phyloP scores from a whole-genome alignment of 2,113 vertebrate genomes.

The Vidua chalybeata region DNA sequence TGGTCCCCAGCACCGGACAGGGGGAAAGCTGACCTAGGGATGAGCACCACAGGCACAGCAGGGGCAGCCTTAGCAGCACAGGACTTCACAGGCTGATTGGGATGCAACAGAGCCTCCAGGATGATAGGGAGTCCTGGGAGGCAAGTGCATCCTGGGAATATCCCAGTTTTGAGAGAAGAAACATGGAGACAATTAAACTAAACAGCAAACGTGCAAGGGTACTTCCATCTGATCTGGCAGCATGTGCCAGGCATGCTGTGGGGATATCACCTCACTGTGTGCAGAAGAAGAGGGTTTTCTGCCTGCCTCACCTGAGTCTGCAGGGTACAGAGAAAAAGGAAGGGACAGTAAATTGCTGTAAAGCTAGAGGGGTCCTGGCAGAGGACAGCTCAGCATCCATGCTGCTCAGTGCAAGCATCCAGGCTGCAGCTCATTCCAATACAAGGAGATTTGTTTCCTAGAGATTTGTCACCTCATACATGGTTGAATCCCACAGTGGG shows the following conservation, averaged over 20 bases:
- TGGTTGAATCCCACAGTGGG: background rate
- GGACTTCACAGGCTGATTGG: background rate
- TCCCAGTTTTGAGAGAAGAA: background rate
- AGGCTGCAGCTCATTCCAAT: background rate
- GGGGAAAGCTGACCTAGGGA: background rate
- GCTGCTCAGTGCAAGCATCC: background rate
- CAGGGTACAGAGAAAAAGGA: background rate
- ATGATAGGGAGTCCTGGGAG: background rate
- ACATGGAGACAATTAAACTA: fast-evolving
- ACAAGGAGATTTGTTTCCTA: background rate
- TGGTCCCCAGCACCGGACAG: fast-evolving
- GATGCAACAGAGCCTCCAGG: background rate
- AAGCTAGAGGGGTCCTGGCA: background rate
- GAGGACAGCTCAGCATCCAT: fast-evolving
- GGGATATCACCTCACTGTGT: background rate
- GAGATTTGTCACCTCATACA: background rate
- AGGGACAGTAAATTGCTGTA: background rate
- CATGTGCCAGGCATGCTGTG: fast-evolving
- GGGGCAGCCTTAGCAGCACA: background rate
- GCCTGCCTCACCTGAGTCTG: background rate
- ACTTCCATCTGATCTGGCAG: background rate
- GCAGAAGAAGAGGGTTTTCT: background rate
- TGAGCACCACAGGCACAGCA: background rate
- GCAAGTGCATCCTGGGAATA: background rate
- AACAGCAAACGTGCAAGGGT: background rate